Conservation (phyloP, 2,888 invertebrate species). For the Temnothorax unifasciatus region DNA sequence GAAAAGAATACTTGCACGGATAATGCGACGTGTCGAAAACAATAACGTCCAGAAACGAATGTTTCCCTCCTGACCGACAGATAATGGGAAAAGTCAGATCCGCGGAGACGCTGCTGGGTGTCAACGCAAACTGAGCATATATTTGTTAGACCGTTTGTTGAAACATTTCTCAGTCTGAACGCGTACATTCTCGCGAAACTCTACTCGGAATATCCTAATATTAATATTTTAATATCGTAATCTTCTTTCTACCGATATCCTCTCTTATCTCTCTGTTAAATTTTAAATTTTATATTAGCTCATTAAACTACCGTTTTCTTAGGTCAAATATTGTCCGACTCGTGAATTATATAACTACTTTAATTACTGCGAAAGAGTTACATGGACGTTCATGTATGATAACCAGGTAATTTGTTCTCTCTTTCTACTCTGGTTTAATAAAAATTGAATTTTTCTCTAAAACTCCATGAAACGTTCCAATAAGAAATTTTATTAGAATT, state of each 20-base stretch:
- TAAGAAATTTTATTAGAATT: slow-evolving; percentile 4
- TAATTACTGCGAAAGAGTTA: not conserved
- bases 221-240: slow-evolving; percentile 2
- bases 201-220: not conserved
- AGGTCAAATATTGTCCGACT: not conserved
- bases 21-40: slow-evolving; percentile 21
- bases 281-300: not conserved
- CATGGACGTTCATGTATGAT: not conserved
- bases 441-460: not conserved
- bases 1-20: slow-evolving; percentile 25
- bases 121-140: slow-evolving; percentile 12
- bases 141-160: not conserved
- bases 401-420: slow-evolving; percentile 5
- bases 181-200: not conserved
- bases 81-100: slow-evolving; percentile 38
- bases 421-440: not conserved
- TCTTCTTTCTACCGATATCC: not conserved
- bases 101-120: slow-evolving; percentile 7
- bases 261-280: not conserved
- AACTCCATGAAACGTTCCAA: not conserved
- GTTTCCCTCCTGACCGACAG: slow-evolving; percentile 31
- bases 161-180: not conserved
- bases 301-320: not conserved
- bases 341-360: not conserved
- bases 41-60: slow-evolving; percentile 41